Base-by-base conservation (phyloP, 1,140 invertebrate species). In the Drosophila trapezifrons region DNA sequence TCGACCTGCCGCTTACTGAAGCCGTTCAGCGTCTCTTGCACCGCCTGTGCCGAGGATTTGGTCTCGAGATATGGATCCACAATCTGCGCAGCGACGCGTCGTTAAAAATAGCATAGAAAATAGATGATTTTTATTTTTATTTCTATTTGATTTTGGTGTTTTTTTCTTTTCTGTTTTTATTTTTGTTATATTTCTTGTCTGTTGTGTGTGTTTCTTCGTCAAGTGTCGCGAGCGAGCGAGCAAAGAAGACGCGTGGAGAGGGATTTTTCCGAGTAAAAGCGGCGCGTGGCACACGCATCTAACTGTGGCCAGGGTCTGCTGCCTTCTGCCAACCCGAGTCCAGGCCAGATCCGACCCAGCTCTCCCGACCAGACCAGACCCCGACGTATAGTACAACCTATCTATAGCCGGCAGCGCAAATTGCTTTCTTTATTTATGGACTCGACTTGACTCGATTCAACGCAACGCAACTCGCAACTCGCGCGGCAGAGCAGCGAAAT, bases 61-160 rank as follows among this genome's bases (percentile, higher is more conserved):
- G 95, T 93, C 91, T 97, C 95, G 67, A 97, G 93, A 93, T 96
- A 95, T 42, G 95, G 94, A 92, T 97, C 96, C 67, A 94, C 93
- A 80, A 95, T 94, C 96, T 97, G 72, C 60, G 77, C 82, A 59
- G 56, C 67, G 51, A 37, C 18, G 57, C 64, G 43, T 43, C 59
- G 62, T 69, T 89, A 89, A 91, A 80, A 84, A 90, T 89, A 91
- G 90, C 81, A 90, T 65, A 76, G 62, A 79, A 56, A 80, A 54
- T 64, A 78, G 76, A 80, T 75, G 59, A 76, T 69, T 81, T 84
- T 79, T 66, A 64, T 69, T 56, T 77, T 69, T 67, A 52, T 74
- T 73, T 66, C 17, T 65, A 54, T 69, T 69, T 73, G 59, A 77
- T 72, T 80, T 83, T 78, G 60, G 60, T 64, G 27, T 32, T 32